A percentile compares a stretch with the other conserved stretches of the same genome.
phyloP scores from a whole-genome alignment of 2,113 vertebrate species.

The Gnathonemus echidnorhynchus region DNA sequence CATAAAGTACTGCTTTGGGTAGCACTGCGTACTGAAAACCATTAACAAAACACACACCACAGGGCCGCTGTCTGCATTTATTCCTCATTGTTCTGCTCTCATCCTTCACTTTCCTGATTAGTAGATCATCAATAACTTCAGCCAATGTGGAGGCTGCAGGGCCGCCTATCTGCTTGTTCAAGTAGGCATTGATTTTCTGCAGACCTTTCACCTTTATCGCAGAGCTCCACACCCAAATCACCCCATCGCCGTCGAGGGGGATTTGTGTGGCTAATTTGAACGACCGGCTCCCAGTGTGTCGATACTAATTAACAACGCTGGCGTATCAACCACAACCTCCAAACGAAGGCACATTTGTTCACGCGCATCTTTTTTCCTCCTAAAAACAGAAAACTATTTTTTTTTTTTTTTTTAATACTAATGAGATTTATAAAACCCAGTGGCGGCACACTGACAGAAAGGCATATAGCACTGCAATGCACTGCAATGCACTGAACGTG shows the following conservation, averaged over 20 bases:
- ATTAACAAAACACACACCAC: not conserved
- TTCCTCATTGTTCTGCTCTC: not conserved
- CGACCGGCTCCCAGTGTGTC: slow-evolving; percentile 31
- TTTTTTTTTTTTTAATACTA: not conserved
- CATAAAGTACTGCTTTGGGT: not conserved
- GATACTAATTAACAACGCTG: slow-evolving; percentile 48
- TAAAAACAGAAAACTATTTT: not conserved
- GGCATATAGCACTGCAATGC: not conserved
- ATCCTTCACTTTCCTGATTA: slow-evolving; percentile 3
- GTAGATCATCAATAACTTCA: slow-evolving; percentile 26
- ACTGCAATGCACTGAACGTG: not conserved
- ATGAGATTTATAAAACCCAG: not conserved
- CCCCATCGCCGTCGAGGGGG: slow-evolving; percentile 36
- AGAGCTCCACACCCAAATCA: slow-evolving; percentile 38
- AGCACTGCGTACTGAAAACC: not conserved
- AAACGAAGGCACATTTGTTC: not conserved
- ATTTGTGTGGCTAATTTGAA: slow-evolving; percentile 45
- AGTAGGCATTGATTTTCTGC: slow-evolving; percentile 36
- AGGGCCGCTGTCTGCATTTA: not conserved
- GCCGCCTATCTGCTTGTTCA: slow-evolving; percentile 23
- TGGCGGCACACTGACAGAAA: not conserved
- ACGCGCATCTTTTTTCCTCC: not conserved
- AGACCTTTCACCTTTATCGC: slow-evolving; percentile 44
- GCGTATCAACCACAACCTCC: slow-evolving; percentile 20
- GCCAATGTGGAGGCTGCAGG: slow-evolving; percentile 21